Base-by-base conservation (phyloP, 2,888 invertebrate genomes). In the Axea sp. region DNA sequence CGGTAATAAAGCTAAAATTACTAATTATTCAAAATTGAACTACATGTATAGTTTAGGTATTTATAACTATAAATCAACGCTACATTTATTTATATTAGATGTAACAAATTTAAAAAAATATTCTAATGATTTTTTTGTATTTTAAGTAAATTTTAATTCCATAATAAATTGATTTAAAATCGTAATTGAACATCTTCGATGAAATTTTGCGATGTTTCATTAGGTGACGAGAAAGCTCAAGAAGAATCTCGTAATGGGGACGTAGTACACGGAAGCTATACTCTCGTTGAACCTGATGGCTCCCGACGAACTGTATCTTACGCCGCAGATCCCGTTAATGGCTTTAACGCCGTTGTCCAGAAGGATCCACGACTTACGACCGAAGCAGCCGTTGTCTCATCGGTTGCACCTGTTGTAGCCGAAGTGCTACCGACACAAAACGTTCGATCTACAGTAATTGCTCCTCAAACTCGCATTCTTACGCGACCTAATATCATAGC, bases 201-300 rank as follows among this genome's bases (percentile, higher is more conserved):
- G n/a, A n/a, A n/a, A n/a, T n/a, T n/a, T n/a, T n/a, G n/a, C n/a
- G n/a, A n/a, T n/a, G n/a, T n/a, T n/a, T n/a, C n/a, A n/a, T n/a
- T n/a, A n/a, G n/a, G n/a, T n/a, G n/a, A n/a, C n/a, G 53, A 65
- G n/a, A 47, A 60, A 11, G 17, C 12, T 0, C 59, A 60, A 1
- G 33, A 60, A 3, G 41, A 41, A 12, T 12, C 24, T 2, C 1
- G 22, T 12, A 6, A 41, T 12, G 41, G 43, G 4, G 43, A 28
- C 4, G 15, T 15, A 1, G 22, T 37, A 15, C 30, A 19, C 7
- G 28, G 17, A 7, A 11, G 11, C 7, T 41, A 41, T 15, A 6
- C 24, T 2, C 73, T 81, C 39, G 19, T 81, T 30, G 80, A 81
- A 55, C 59, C 81, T 2, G 80, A 81, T 45, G 81, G 81, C 31